Base-by-base conservation (phyloP, 2,113 vertebrate species). In the Nipponia nippon region DNA sequence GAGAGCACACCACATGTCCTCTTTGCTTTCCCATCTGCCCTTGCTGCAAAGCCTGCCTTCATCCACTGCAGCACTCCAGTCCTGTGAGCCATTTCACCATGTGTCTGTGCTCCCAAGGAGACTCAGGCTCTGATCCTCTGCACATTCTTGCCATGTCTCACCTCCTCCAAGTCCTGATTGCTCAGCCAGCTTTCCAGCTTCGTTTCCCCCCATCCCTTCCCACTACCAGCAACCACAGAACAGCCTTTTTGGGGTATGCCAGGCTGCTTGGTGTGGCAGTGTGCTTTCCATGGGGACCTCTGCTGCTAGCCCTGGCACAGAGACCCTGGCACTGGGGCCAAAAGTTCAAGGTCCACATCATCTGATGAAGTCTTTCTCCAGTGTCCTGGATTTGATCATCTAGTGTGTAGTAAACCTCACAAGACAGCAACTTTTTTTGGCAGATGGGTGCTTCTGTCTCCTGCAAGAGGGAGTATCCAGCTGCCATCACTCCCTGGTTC, bases 201-300 rank as follows among this genome's bases (percentile, higher is more conserved):
- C 27, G 8, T 36, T 75, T 92, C 16, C 17, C 11, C 7, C 13
- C 7, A 10, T 19, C 34, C 17, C 14, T 40, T 61, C 25, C 46
- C 2, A 26, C 34, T 16, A 47, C 2, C 22, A 67, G 23, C 25
- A 81, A 25, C n/a, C 40, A 81, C 16, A 73, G 29, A n/a, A 1
- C 21, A 32, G 61, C 6, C 18, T 69, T 67, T 66, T 42, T 0
- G 1, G 5, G 12, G 2, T 1, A 4, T 22, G 10, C 14, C 40
- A 47, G 15, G 30, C 8, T 42, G 26, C 30, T 32, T 29, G 16
- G 8, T 29, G 36, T 30, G 11, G 15, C 40, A 36, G 8, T 16
- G 15, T 27, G 21, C 14, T 47, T 61, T 61, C 29, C 46, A n/a
- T 36, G 47, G 21, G 17, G 26, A 75, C 1, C 7, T 75, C 29